Percentiles rank a stretch among this genome's conserved stretches.
Evolutionary conservation across 2,797 vertebrate species (phyloP).

Genomic region (Propithecus perrieri): DNA sequence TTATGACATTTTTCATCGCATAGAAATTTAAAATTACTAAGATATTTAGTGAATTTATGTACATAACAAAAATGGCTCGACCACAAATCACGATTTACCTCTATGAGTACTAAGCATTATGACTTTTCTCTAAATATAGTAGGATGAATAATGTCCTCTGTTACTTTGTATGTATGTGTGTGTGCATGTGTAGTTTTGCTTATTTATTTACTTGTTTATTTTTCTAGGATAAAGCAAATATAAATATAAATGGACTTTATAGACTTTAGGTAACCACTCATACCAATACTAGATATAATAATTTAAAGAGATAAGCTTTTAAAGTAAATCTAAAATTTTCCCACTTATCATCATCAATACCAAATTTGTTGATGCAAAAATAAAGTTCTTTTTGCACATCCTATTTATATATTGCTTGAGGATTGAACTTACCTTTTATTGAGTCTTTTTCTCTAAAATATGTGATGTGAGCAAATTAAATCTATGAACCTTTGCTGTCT

Average conservation of each 20-base stretch:
- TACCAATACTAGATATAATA: background rate
- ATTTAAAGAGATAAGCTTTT: background rate
- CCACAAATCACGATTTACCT: background rate
- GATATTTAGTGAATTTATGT: background rate
- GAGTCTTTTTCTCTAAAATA: slow-evolving; percentile 37
- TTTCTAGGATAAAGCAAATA: background rate
- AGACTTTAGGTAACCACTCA: background rate
- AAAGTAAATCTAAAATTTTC: background rate
- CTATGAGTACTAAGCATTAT: background rate
- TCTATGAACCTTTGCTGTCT: background rate
- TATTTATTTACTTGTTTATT: background rate
- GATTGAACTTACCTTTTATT: background rate
- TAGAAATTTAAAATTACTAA: background rate
- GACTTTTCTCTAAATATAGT: background rate
- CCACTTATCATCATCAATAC: background rate
- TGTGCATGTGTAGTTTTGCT: background rate
- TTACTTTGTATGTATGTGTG: background rate
- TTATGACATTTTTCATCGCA: background rate
- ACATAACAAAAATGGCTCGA: no score
- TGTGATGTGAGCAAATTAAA: background rate
- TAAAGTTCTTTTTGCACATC: background rate
- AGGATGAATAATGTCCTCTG: no score
- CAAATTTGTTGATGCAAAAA: background rate
- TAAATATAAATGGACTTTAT: background rate
- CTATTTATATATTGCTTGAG: background rate